phyloP scores from a whole-genome alignment of 2,113 vertebrate genomes.

The Sus scrofa region DNA sequence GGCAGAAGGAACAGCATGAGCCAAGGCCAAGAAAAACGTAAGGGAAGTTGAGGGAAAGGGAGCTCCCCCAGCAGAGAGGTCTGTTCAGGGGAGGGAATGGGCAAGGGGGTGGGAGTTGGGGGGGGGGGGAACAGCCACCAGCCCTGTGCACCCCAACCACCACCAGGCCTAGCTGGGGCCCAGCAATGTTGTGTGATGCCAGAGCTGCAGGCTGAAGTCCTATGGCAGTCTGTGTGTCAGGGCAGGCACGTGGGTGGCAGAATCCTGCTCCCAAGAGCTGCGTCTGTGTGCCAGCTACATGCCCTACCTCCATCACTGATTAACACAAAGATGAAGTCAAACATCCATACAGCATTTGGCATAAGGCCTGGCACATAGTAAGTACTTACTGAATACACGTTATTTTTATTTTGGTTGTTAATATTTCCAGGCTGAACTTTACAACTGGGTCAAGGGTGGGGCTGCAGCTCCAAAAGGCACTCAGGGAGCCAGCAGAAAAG shows the following conservation, averaged over 20 bases:
- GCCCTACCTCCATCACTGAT: background rate
- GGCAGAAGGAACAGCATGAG: slow-evolving; percentile 48
- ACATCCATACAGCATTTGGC: background rate
- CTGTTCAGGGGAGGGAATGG: background rate
- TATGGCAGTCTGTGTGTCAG: background rate
- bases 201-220: background rate
- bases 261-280: background rate
- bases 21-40: slow-evolving; percentile 54
- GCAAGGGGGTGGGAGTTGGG: background rate
- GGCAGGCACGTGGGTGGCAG: too few relatives aligned
- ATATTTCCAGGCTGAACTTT: slow-evolving; percentile 45
- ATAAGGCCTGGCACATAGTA: slow-evolving; percentile 8
- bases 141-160: background rate
- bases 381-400: slow-evolving; percentile 5
- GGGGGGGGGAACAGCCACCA: background rate
- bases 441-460: background rate
- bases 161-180: background rate
- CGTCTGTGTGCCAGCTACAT: background rate
- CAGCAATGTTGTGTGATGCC: background rate
- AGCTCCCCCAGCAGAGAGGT: background rate
- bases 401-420: background rate
- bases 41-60: background rate
- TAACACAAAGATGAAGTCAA: background rate
- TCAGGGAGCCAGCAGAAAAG: background rate
- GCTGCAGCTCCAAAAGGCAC: background rate